Evolutionary conservation across 2,888 invertebrate species (phyloP), one percentile per base, ranked within the genome.

Genomic region (Xestia rhomboidea): DNA sequence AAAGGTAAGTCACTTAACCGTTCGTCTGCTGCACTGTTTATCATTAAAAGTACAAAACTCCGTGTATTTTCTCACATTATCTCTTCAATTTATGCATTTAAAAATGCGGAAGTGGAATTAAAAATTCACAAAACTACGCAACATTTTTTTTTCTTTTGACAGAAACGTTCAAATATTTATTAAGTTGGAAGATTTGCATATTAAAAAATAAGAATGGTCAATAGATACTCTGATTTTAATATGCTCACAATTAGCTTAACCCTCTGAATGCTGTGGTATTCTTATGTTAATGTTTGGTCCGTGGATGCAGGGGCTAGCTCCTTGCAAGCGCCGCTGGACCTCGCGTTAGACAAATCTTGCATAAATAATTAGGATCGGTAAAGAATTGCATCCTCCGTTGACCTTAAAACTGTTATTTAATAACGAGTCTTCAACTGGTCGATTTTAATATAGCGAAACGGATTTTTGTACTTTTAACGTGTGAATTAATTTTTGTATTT

Each of bases 331-430:
- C 67, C 73, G 68, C 73, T 79, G 71, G 93, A 93, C 89, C 96
- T 96, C 92, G 73, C 76, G 89, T 94, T 94, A 95, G 93, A 95
- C 89, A 90, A 80, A 90, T 89, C 91, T 90, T 95, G 96, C 96
- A 96, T 96, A 96, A 92, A 91, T 95, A 95, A 96, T 95, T 92
- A 91, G 86, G 86, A 85, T 90, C 86, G 88, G 87, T 83, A 86
- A 81, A 84, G 77, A 85, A 88, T 88, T 92, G 91, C 90, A 90
- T 83, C 81, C 87, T 92, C 91, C 91, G 92, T 92, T 92, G 91
- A 90, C 89, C 91, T 84, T 71, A 81, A 46, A 1, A 81, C 84
- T 82, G 84, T 87, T 80, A 57, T 71, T 62, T 30, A 44, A 24
- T 77, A 82, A 85, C 83, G n/a, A 82, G 79, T 82, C 41, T 27